Evolutionary conservation across 2,113 vertebrate species (phyloP), one percentile per base, ranked within the genome.

Genomic region (Colaptes auratus): DNA sequence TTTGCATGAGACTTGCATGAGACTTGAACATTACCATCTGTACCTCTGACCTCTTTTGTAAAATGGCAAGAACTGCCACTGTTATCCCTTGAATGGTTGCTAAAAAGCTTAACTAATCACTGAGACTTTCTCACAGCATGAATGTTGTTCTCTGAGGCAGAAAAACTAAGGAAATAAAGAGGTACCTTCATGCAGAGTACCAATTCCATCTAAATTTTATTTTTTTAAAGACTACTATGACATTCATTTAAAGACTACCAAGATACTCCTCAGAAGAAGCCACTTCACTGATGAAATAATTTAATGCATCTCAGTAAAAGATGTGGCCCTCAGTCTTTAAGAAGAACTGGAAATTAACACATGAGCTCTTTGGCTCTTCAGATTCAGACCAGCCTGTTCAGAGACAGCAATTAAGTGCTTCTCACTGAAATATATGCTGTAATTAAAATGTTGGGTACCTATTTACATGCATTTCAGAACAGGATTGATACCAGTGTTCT

Each of bases 1-100:
- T 73, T 73, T 66, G 74, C 95, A 90, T 82, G 39, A 78, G 92
- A 92, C 80, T 74, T 65, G 74, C 87, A 91, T 96, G 86, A 88
- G 88, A 83, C 73, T 92, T 36, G 65, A 70, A 78, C 69, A 69
- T 88, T 60, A 59, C 46, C 66, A 88, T 93, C 46, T 63, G 63
- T 36, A 89, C 59, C 84, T 85, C 75, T 3, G 33, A 82, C 67
- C 53, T 89, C 60, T 95, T 87, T 73, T 88, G 60, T 88, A 27
- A 91, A 93, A 74, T 31, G 23, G 28, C 75, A 80, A 92, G 75
- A 89, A 80, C 33, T 1, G 3, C 33, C 20, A 69, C 78, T 85
- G 64, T 56, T 92, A 46, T 61, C 56, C n/a, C 48, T 77, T 73
- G 73, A 91, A 80, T 39, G 58, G 15, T 46, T 77, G 42, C 64